phyloP scores from a whole-genome alignment of 2,113 vertebrate genomes.

The Prionailurus viverrinus region DNA sequence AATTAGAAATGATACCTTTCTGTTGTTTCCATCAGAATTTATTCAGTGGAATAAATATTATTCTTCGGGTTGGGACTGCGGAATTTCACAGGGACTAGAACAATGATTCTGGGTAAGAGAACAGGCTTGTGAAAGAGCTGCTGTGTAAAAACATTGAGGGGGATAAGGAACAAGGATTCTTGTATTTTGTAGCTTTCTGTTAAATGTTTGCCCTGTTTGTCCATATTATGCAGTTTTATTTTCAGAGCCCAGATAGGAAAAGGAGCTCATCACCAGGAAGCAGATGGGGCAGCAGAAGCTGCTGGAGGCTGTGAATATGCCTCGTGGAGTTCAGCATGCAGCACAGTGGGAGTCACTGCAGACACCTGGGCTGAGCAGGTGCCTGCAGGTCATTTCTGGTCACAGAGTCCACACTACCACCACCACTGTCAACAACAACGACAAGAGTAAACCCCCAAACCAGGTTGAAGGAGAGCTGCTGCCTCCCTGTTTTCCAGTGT shows the following conservation, averaged over 20 bases:
- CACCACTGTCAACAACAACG: background rate
- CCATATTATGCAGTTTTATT: background rate
- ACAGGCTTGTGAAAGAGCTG: background rate
- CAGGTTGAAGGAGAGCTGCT: background rate
- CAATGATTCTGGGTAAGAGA: background rate
- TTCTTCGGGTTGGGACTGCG: background rate
- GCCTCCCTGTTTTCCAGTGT: background rate
- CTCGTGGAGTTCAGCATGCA: background rate
- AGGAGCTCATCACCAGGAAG: background rate
- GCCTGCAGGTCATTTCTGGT: background rate
- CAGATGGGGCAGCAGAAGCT: background rate
- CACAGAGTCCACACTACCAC: no score
- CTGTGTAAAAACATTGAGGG: background rate
- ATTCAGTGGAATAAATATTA: background rate
- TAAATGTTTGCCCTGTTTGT: background rate
- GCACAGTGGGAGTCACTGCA: background rate
- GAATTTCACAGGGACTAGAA: background rate
- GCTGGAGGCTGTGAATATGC: background rate
- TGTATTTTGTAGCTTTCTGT: background rate
- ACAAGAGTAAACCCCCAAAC: background rate
- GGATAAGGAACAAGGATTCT: background rate
- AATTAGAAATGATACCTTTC: background rate
- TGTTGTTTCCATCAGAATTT: slow-evolving; percentile 1
- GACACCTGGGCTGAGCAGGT: background rate
- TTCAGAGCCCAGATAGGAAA: slow-evolving; percentile 28